Base-by-base conservation (phyloP, 2,888 invertebrate genomes). In the Drosophila pegasa region DNA sequence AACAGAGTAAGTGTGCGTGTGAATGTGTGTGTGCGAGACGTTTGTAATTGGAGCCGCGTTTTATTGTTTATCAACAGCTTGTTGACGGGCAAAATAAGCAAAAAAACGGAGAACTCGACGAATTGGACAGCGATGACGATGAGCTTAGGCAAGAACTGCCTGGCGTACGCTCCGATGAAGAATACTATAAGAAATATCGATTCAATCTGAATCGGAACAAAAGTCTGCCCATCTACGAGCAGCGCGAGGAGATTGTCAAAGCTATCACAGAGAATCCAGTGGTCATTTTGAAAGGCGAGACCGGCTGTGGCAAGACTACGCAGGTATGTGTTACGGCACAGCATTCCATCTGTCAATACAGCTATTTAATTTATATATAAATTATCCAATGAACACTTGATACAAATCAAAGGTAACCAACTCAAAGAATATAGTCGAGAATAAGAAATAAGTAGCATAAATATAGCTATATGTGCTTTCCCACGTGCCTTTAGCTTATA, bases 231-330 rank as follows among this genome's bases (percentile, higher is more conserved):
- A 92, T 92, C 37, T 86, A 88, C 66, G 85, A 86, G 2, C 77
- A 81, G 9, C 87, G 83, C 4, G 77, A 81, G 1, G 67, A 96
- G 94, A 96, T 98, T 58, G 76, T 98, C 3, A 91, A 94, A 3
- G 93, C 94, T 51, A 94, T 98, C 14, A 75, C 74, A 10, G 66
- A 88, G 0, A 86, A 90, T 77, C 94, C 95, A 56, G 96, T 98
- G 0, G 94, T 96, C 0, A 94, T 99, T 12, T 95, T 99, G 45
- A 96, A 98, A 92, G 99, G 99, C 1, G 95, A 96, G 0, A 99
- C 99, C 0, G 99, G 99, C 1, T 98, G 98, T 91, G 99, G 99
- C 18, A 97, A 97, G 92, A 97, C 98, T 0, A 97, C 97, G 0
- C 95, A 96, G 91, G 92, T 91, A 48, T 43, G 60, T 38, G 20